Percentiles rank a stretch among this genome's conserved stretches.
These are phyloP conservation scores for Vulpes lagopus DNA, from an alignment of 2,113 vertebrate genomes.

Conservation along the genomic window DNA sequence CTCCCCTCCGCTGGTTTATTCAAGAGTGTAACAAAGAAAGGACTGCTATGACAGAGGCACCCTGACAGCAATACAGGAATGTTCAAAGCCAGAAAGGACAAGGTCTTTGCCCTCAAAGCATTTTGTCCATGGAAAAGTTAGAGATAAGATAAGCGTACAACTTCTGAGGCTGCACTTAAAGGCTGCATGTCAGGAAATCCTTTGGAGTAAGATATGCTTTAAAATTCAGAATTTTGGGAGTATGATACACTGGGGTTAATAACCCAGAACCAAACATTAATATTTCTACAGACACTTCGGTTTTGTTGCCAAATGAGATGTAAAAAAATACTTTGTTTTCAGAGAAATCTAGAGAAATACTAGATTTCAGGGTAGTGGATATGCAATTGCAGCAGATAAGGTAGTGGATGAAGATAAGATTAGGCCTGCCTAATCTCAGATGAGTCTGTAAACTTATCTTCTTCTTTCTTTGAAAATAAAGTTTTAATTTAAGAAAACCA, in stretches of 20 bases:
- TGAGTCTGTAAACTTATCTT: not conserved
- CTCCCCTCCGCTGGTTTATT: slow-evolving; percentile 12
- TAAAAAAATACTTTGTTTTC: not conserved
- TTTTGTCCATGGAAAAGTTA: not conserved
- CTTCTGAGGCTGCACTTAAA: slow-evolving; percentile 28
- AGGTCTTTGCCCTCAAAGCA: slow-evolving; percentile 44
- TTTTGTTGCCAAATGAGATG: not conserved
- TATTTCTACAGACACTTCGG: not conserved
- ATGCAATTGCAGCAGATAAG: not conserved
- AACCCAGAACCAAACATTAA: not conserved
- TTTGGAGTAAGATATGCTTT: not conserved
- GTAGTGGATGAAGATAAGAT: not conserved
- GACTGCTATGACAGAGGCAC: not conserved
- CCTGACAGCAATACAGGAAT: not conserved
- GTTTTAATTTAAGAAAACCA: slow-evolving; percentile 32
- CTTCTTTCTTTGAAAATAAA: not conserved
- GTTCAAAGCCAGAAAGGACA: slow-evolving; percentile 55
- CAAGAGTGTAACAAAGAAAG: slow-evolving; percentile 29
- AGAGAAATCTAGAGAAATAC: not conserved
- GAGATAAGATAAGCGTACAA: slow-evolving; percentile 47
- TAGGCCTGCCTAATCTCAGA: not conserved
- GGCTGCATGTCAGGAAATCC: not conserved
- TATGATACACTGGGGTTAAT: not conserved
- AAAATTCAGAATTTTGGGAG: not conserved
- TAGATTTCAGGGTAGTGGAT: not conserved